Evolutionary conservation across 2,797 vertebrate species (phyloP).

Genomic region (Periparus ater): DNA sequence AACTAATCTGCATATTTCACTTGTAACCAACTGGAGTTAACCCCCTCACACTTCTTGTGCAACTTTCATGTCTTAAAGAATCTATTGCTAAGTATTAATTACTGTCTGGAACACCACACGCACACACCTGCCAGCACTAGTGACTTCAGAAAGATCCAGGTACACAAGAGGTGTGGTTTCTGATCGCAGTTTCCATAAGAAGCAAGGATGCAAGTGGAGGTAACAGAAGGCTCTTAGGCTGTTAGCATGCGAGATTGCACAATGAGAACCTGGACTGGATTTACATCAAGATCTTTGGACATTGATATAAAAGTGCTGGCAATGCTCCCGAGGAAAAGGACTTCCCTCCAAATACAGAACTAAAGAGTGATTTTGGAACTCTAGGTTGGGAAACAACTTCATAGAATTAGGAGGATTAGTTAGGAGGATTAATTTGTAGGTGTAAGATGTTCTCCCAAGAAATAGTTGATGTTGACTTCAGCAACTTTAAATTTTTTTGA

Average conservation of each 20-base stretch:
- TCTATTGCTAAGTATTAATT: background rate
- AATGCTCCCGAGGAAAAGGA: background rate
- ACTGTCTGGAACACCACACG: background rate
- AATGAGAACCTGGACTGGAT: background rate
- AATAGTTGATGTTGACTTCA: background rate
- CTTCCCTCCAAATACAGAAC: background rate
- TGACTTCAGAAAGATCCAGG: background rate
- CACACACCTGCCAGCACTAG: no score
- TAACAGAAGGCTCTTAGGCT: background rate
- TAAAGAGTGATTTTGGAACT: background rate
- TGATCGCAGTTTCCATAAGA: background rate
- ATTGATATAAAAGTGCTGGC: background rate
- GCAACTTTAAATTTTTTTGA: background rate
- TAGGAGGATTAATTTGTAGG: background rate
- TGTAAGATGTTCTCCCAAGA: background rate
- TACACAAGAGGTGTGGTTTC: background rate
- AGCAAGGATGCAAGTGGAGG: background rate
- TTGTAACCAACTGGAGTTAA: background rate
- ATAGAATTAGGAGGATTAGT: background rate
- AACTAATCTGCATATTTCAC: conserved; percentile 10
- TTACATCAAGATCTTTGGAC: background rate
- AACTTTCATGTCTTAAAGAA: background rate
- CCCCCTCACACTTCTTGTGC: background rate
- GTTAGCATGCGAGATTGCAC: background rate
- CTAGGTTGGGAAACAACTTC: background rate